Percentiles rank a stretch among this genome's conserved stretches.
phyloP scores from a whole-genome alignment of 2,113 vertebrate species.

The Psittacula cyanocephala region DNA sequence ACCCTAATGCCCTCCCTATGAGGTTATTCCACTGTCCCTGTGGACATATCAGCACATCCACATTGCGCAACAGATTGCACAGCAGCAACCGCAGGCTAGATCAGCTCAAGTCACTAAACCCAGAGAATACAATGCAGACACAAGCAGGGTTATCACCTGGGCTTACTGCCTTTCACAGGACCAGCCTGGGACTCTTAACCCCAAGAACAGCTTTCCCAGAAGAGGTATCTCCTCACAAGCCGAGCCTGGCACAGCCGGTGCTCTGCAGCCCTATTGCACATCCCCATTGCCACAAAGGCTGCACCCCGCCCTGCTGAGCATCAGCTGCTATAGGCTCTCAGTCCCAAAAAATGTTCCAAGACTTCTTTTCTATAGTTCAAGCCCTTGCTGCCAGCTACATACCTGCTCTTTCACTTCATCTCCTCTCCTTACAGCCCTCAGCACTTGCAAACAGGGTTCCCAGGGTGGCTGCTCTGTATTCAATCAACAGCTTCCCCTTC shows the following conservation, averaged over 20 bases:
- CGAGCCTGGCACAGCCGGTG: neutral
- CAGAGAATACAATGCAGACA: neutral
- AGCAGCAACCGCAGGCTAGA: neutral
- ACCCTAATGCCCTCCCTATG: neutral
- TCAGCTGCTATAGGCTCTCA: neutral
- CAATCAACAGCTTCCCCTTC: neutral
- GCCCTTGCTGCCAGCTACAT: neutral
- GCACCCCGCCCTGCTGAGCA: neutral
- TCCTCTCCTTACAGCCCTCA: neutral
- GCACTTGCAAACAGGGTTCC: neutral
- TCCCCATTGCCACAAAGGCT: neutral
- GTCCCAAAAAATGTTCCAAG: neutral
- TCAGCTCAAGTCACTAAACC: neutral
- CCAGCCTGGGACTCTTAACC: neutral
- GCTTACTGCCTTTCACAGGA: neutral
- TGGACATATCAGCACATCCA: neutral
- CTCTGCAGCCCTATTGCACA: neutral
- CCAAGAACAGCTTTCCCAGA: neutral
- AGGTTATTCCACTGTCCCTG: neutral
- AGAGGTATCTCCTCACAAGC: neutral
- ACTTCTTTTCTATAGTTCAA: neutral
- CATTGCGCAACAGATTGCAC: neutral
- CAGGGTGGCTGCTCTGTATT: neutral
- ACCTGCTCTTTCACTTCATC: neutral
- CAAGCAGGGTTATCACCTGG: neutral